Base-by-base conservation (phyloP, 92 coral and sea anemone species). In the Desmophyllum pertusum region DNA sequence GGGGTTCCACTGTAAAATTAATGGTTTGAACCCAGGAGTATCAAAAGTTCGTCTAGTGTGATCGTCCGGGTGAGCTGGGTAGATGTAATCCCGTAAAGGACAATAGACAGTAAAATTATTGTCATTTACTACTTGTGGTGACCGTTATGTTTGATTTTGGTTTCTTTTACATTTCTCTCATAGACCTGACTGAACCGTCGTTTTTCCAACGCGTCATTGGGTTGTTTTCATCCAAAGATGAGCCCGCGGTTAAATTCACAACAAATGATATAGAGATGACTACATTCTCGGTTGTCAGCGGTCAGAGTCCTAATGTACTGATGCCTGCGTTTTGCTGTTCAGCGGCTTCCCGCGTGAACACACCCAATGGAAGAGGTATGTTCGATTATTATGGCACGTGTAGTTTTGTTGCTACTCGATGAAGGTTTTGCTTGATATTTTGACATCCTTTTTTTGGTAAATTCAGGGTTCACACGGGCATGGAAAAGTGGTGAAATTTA, bases 221-320 rank as follows among this genome's bases (percentile, higher is more conserved):
- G 4, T 73, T 87, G 81, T 87, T 91, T 36, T 71, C 86, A 48
- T 82, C 71, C 27, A 72, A 51, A 30, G 70, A 40, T 1, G 68
- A 72, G 17, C 43, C 78, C 10, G 62, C 10, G 27, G 23, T 23
- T 45, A 35, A 53, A 62, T 72, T 77, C 70, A 75, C 75, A 27
- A 70, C 86, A 53, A 80, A 83, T 40, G 94, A 86, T 19, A 83
- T 90, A 31, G 91, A 90, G 83, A 87, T 90, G 93, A 80, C 83
- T 29, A 90, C 91, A 15, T 90, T 90, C n/a, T 33, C 83, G 17
- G 40, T 69, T 8, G 89, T 67, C 63, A 63, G 80, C 33, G 73
- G 70, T 27, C 91, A 91, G 67, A 91, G 91, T 59, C 91, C 94
- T 0, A 81, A 73, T 19, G 87, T 91, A 33, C 78, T 38, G 30